phyloP scores from a whole-genome alignment of 1,140 invertebrate genomes.

The Hermatobates lingyangjiaoensis region DNA sequence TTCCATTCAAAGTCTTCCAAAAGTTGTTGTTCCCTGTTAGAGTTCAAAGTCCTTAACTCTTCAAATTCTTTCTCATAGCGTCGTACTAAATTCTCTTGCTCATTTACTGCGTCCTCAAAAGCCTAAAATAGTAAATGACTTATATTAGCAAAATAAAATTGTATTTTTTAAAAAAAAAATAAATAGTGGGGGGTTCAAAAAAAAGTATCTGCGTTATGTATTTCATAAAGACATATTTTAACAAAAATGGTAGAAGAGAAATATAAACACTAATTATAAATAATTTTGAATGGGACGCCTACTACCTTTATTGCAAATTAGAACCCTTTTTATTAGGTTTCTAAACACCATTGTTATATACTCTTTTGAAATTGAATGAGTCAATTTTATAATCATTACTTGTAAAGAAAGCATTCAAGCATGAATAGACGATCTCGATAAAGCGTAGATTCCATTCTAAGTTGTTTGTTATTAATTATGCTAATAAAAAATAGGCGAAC shows the following conservation, averaged over 20 bases:
- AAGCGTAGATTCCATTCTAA: too few species aligned
- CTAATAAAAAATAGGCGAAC: too few species aligned
- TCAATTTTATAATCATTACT: neutral
- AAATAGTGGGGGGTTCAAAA: neutral
- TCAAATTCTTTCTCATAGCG: conserved; percentile 42
- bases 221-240: neutral
- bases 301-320: too few species aligned
- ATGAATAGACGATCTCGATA: too few species aligned
- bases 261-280: neutral
- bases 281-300: neutral
- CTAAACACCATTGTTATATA: too few species aligned
- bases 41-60: conserved; percentile 32
- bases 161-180: neutral
- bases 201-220: neutral
- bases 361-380: neutral
- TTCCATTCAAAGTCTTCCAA: conserved; percentile 51
- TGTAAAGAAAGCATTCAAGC: neutral
- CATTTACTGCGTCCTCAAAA: conserved; percentile 34
- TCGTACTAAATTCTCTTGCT: conserved; percentile 33
- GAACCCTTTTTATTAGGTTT: too few species aligned
- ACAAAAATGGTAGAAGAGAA: neutral
- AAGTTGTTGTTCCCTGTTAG: conserved; percentile 36
- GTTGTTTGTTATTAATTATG: too few species aligned
- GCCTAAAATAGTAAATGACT: conserved; percentile 21
- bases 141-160: neutral